Percentiles rank a stretch among this genome's conserved stretches.
Conservation (phyloP, 2,113 vertebrate genomes). For the Miniopterus natalensis region DNA sequence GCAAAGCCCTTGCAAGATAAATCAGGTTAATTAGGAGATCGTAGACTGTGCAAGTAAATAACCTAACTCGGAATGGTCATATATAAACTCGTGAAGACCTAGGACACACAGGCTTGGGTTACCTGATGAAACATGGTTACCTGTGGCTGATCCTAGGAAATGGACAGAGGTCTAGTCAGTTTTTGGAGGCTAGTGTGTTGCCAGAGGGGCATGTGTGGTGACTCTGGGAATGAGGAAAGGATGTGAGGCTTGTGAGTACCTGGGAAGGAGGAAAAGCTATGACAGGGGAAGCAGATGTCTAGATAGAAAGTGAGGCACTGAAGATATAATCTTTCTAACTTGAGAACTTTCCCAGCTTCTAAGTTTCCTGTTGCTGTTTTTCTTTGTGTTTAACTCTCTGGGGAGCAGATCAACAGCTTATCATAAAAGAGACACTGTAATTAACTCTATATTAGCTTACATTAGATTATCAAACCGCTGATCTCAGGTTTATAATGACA, state of each 20-base stretch:
- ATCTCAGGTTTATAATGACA: neutral
- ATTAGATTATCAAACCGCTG: neutral
- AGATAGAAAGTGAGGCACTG: neutral
- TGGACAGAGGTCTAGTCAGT: neutral
- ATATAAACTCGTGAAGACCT: neutral
- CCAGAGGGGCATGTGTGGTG: neutral
- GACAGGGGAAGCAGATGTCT: neutral
- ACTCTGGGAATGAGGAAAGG: neutral
- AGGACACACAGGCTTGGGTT: neutral
- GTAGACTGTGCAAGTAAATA: neutral
- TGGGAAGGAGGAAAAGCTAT: neutral
- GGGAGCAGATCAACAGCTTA: neutral
- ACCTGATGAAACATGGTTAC: neutral
- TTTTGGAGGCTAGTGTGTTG: neutral
- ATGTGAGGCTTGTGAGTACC: neutral
- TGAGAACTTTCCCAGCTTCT: slow-evolving; percentile 17
- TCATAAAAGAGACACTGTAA: slow-evolving; percentile 9
- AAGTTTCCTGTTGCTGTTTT: neutral
- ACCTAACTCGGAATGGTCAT: neutral
- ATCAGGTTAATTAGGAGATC: neutral
- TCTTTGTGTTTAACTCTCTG: slow-evolving; percentile 40
- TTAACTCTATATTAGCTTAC: neutral
- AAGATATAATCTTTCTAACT: slow-evolving; percentile 9
- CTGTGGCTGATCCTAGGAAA: neutral
- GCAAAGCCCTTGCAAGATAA: neutral